Evolutionary conservation across 2,113 vertebrate species (phyloP), one percentile per base, ranked within the genome.

Genomic region (Chaetodon trifascialis): DNA sequence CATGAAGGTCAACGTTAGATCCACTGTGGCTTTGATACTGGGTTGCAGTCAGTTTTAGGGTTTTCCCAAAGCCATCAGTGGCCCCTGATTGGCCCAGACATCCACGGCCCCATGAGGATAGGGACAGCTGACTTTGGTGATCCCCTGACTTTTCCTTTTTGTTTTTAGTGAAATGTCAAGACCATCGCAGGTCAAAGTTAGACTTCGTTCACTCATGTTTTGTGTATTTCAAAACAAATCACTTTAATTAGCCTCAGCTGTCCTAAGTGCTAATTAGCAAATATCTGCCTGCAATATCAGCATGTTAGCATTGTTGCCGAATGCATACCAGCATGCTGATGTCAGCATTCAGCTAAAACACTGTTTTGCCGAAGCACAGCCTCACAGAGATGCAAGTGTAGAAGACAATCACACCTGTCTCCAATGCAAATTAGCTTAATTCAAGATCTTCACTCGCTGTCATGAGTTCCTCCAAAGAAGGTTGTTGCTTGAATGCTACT

Each of bases 1-100:
- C 77, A 38, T 85, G 83, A 89, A 92, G 87, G 91, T 88, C 88
- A 87, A 76, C 80, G 47, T 42, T 51, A 77, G 69, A 84, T 65
- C 11, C 72, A 6, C 1, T 23, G 67, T 1, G 51, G 59, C 25
- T 84, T 68, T 52, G 47, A 58, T 34, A 5, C 51, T 64, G 69
- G 56, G 58, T 69, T 40, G 42, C 30, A 30, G 42, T 21, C 47
- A 46, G 80, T 36, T 49, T 59, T 12, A 11, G 38, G 58, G 21
- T 64, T 77, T 77, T 42, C 76, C 73, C 3, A 19, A 40, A 69
- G 21, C 54, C 52, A n/a, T 5, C n/a, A 3, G 65, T 2, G 54
- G 40, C 34, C 51, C 16, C 52, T 23, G 25, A 2, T 16, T 38
- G 19, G 7, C 2, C 11, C 34, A 70, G 19, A 23, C 19, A 23